These are phyloP conservation scores for Thyatira batis DNA, from an alignment of 2,888 invertebrate genomes.

Conservation along the genomic window DNA sequence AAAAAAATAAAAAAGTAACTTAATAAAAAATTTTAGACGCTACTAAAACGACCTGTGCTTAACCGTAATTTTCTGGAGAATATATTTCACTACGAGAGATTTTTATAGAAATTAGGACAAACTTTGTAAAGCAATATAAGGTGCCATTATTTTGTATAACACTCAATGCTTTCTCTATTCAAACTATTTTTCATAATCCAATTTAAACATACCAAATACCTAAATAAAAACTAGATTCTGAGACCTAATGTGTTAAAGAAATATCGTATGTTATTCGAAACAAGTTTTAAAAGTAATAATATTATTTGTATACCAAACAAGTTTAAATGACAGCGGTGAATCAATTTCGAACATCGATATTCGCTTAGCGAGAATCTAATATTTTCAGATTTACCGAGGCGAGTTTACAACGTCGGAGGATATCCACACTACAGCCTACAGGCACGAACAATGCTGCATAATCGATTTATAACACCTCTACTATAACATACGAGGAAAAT, in stretches of 20 bases:
- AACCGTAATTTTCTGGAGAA: background rate
- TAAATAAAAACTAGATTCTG: too few species aligned
- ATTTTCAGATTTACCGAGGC: background rate
- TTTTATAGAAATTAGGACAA: background rate
- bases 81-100: background rate
- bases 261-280: too few species aligned
- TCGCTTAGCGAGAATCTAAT: background rate
- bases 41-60: background rate
- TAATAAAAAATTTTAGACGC: background rate
- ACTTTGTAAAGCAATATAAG: too few species aligned
- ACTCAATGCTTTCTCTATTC: too few species aligned
- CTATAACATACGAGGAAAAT: too few species aligned
- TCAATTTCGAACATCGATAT: background rate
- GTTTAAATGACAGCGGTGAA: background rate
- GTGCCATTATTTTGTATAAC: too few species aligned
- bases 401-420: background rate
- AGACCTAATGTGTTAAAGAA: too few species aligned
- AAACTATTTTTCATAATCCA: too few species aligned
- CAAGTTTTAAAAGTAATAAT: background rate
- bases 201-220: too few species aligned
- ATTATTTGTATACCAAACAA: background rate
- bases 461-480: constrained; percentile 7
- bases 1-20: too few species aligned
- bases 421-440: background rate
- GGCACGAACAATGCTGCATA: constrained; percentile 10